Base-by-base conservation (phyloP, 2,113 vertebrate species). In the Urocynchramus pylzowi region DNA sequence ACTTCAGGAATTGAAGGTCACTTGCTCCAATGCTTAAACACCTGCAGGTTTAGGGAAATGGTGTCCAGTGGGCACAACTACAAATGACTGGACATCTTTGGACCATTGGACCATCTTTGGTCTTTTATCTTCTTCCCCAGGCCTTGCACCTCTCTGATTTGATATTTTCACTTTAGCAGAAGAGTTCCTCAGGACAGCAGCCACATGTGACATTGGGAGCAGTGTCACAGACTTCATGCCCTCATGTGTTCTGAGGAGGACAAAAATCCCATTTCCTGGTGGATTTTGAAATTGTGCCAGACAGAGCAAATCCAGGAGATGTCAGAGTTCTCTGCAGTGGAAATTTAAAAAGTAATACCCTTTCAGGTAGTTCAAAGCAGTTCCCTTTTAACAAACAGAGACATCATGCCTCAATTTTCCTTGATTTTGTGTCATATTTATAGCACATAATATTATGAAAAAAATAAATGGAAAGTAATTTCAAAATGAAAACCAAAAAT, bases 341-440 rank as follows among this genome's bases (percentile, higher is more conserved):
- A 95, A 95, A 93, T 93, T 59, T 39, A 73, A 21, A n/a, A 45
- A 44, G 23, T 42, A 81, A 83, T 47, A 84, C 65, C 86, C 68
- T 93, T 81, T 68, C 86, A 95, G 91, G 76, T 95, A 91, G 89
- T 89, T 92, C 76, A 84, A 87, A 95, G 31, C 39, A 71, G 42
- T 54, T 93, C 31, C 13, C 73, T 92, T 89, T 60, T 78, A 93
- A 75, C 70, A 94, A 94, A 87, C 83, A 89, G 91, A 84, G 60
- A 68, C 39, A 33, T 63, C 86, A 78, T 95, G 86, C 68, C 65
- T 95, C 96, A 84, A 84, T 95, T 96, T 96, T 90, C 81, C 89
- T 93, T 91, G 91, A 87, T 93, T 96, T 95, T 92, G 21, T 95
- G 89, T 92, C 68, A 23, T 96, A 93, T 92, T 96, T 94, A 93